Conservation (phyloP, 1,140 invertebrate species). For the Nasonia giraulti region DNA sequence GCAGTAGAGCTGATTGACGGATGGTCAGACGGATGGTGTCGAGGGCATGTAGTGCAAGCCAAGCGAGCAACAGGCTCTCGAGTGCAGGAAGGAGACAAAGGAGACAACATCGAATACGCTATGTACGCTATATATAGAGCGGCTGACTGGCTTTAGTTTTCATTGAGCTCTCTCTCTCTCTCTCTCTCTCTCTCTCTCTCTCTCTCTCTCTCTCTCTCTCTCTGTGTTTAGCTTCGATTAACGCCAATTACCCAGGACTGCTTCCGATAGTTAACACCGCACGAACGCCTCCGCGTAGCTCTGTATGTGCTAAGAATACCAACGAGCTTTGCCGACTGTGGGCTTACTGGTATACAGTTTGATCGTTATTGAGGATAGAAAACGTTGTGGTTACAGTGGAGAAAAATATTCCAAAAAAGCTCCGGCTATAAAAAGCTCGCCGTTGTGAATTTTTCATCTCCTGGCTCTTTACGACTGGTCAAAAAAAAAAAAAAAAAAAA, state of each 20-base stretch:
- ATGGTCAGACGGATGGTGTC: no score
- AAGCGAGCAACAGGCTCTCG: neutral
- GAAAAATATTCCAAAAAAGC: neutral
- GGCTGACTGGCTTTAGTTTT: neutral
- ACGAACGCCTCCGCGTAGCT: neutral
- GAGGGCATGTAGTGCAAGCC: no score
- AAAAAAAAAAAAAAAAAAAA: neutral
- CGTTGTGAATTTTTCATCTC: neutral
- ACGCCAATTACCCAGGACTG: neutral
- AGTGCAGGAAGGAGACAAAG: neutral
- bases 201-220: neutral
- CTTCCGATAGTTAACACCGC: neutral
- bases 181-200: neutral
- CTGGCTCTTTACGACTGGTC: neutral
- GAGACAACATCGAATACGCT: neutral
- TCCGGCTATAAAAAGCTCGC: neutral
- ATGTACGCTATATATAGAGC: no score
- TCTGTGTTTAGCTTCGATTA: neutral
- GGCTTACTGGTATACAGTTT: neutral
- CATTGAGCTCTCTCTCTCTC: neutral
- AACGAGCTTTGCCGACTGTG: neutral
- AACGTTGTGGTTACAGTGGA: no score
- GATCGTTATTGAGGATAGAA: no score
- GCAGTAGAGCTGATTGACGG: no score
- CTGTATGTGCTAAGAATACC: neutral